Evolutionary conservation across 2,113 vertebrate genomes (phyloP), one percentile per base, ranked within the genome.

Genomic region (Scophthalmus maximus): DNA sequence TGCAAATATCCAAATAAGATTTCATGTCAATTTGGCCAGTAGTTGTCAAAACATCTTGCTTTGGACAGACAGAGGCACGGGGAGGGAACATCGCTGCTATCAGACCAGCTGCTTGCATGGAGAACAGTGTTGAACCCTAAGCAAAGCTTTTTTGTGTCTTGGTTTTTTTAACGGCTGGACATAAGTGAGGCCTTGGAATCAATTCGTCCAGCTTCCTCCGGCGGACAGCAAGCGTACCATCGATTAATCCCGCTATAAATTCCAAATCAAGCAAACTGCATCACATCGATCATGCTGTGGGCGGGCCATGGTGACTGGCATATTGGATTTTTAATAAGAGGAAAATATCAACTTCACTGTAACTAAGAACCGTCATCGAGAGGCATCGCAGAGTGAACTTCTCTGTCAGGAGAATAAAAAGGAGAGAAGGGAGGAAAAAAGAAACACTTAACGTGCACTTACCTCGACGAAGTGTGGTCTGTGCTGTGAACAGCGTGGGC

Each of bases 241-340:
- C 46, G 71, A 79, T 76, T 68, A 5, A 53, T 79, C 55, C 34
- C 47, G 8, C 44, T 11, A 62, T 70, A 60, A 73, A 82, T 73
- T 62, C 55, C 26, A 69, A 52, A 70, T 73, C 76, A 73, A 79
- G 64, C 65, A 46, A 65, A 68, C 26, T 72, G 70, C 12, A 32
- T 68, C 46, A 1, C 75, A 66, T 85, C 68, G 18, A 68, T 85
- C 76, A 65, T 11, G 44, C 52, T 40, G 66, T 29, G 44, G 70
- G 78, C 12, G 51, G 75, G 42, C 52, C 42, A 25, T 52, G 29
- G 38, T 44, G 55, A 69, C 52, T 52, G 20, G 8, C 32, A 18
- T 61, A 82, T 64, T 82, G 72, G 68, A 74, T 78, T 71, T 83
- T 74, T 78, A 78, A 80, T 74, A 34, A 68, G 32, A 56, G 52